A percentile compares a stretch with the other conserved stretches of the same genome.
These are phyloP conservation scores for Aspidiotus destructor DNA, from an alignment of 2,888 invertebrate species.

Conservation along the genomic window DNA sequence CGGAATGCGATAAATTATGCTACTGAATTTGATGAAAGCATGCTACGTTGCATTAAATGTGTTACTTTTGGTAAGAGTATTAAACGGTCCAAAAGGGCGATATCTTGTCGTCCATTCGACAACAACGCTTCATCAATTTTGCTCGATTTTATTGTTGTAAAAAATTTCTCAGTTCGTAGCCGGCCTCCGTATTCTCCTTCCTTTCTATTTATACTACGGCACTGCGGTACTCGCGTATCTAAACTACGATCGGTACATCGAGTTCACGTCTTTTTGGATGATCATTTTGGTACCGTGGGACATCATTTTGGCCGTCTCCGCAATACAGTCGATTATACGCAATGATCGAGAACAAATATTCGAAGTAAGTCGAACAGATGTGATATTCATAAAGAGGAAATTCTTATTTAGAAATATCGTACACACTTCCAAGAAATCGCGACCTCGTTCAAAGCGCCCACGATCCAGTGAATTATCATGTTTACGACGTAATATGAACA, in stretches of 20 bases:
- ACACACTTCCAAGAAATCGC: no score
- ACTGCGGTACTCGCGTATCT: constrained; percentile 6
- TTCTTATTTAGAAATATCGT: no score
- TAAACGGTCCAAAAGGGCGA: no score
- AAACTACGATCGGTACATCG: constrained; percentile 24
- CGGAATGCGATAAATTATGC: constrained; percentile 1
- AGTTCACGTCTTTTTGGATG: constrained; percentile 27
- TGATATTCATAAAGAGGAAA: no score
- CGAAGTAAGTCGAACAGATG: constrained; percentile 7
- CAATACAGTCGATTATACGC: constrained; percentile 22
- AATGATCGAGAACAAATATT: constrained; percentile 30
- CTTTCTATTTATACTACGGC: constrained; percentile 12
- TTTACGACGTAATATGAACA: no score
- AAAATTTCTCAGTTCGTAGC: constrained; percentile 3
- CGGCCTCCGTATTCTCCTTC: constrained; percentile 13
- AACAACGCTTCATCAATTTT: no score
- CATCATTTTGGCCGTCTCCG: constrained; percentile 17
- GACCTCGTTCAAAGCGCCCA: no score
- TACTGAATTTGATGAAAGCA: not conserved
- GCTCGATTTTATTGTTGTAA: no score
- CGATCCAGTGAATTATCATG: no score
- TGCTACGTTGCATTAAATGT: not conserved
- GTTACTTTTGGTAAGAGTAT: no score
- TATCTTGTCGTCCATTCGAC: no score
- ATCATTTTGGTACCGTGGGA: constrained; percentile 22